Conservation (phyloP, 1,140 invertebrate genomes). For the Schmidtea mediterranea region DNA sequence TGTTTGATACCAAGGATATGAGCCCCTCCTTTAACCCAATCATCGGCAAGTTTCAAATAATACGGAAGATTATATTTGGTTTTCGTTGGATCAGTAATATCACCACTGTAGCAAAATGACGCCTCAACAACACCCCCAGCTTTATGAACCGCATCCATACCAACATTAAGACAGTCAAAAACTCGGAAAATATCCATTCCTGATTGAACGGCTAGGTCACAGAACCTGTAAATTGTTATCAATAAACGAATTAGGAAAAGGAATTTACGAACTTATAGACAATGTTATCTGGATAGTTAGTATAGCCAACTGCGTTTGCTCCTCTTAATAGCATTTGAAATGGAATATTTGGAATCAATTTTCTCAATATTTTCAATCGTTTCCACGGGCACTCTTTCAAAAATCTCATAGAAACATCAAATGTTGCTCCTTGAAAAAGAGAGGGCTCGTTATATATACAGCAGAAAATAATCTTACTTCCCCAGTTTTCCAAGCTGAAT, state of each 20-base stretch:
- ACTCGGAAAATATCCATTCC: conserved; percentile 98
- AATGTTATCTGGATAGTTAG: conserved; percentile 92
- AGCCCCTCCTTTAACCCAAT: conserved; percentile 82
- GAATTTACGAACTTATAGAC: conserved; percentile 45
- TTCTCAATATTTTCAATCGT: conserved; percentile 59
- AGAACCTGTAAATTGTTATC: conserved; percentile 33
- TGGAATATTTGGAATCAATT: conserved; percentile 79
- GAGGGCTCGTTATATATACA: too few species aligned
- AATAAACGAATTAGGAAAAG: background rate
- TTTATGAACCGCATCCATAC: conserved; percentile 90
- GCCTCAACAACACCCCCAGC: conserved; percentile 84
- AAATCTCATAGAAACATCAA: conserved; percentile 82
- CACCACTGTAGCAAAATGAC: conserved; percentile 89
- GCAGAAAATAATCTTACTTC: too few species aligned
- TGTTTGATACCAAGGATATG: conserved; percentile 90
- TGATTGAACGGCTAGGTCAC: conserved; percentile 58
- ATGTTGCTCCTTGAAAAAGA: conserved; percentile 82
- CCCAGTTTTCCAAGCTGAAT: conserved; percentile 89
- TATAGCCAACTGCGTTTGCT: conserved; percentile 93
- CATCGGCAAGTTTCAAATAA: conserved; percentile 63
- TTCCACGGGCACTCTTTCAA: conserved; percentile 98
- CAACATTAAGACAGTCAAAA: conserved; percentile 89
- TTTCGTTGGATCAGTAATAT: conserved; percentile 63
- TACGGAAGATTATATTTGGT: conserved; percentile 87
- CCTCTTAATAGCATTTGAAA: conserved; percentile 95